Evolutionary conservation across 2,888 invertebrate species (phyloP).

Genomic region (Caenorhabditis sp.): DNA sequence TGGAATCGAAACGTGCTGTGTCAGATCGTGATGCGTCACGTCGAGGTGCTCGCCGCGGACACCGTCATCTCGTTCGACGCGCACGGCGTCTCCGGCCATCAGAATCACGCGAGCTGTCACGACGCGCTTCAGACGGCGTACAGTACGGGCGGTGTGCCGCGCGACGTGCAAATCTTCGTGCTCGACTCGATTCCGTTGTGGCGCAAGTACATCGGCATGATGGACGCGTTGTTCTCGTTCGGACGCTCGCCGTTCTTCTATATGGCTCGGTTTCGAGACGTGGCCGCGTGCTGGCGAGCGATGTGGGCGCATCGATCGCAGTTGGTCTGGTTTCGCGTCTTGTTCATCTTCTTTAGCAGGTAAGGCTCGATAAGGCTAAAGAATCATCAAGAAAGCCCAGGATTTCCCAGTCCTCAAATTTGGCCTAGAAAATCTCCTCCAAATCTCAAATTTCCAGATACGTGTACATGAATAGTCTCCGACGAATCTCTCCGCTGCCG

Average conservation of each 20-base stretch:
- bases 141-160: constrained; percentile 72
- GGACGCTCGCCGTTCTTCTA: constrained; percentile 78
- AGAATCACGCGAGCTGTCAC: constrained; percentile 88
- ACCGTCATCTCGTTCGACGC: constrained; percentile 93
- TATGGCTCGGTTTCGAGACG: constrained; percentile 78
- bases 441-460: constrained; percentile 53
- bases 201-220: constrained; percentile 83
- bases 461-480: constrained; percentile 74
- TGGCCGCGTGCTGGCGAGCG: constrained; percentile 73
- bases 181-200: constrained; percentile 82
- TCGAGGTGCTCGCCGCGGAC: constrained; percentile 75
- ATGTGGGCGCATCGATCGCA: constrained; percentile 88
- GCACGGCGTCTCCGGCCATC: constrained; percentile 93
- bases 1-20: constrained; percentile 67
- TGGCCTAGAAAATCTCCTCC: not conserved
- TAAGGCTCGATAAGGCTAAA: too few species aligned
- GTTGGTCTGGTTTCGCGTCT: constrained; percentile 93
- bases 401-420: too few species aligned
- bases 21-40: constrained; percentile 69
- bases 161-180: constrained; percentile 78
- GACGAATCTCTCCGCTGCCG: constrained; percentile 69
- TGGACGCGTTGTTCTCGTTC: constrained; percentile 83
- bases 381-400: not conserved
- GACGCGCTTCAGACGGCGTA: constrained; percentile 76
- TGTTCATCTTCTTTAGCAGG: constrained; percentile 87